These are phyloP conservation scores for Dendroctonus ponderosae DNA, from an alignment of 1,140 invertebrate genomes.

Conservation along the genomic window DNA sequence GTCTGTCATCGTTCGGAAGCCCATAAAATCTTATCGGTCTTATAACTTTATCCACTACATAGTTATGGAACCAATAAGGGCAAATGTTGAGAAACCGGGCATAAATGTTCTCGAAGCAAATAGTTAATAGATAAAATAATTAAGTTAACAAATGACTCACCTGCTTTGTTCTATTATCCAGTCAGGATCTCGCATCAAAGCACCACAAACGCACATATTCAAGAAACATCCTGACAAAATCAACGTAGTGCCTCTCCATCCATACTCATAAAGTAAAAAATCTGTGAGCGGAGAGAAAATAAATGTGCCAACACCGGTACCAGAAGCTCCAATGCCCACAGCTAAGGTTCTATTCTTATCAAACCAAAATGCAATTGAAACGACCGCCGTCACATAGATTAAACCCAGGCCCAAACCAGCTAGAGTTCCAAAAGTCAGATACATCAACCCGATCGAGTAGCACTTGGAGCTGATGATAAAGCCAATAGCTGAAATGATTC, in stretches of 20 bases:
- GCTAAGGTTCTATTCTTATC: conserved; percentile 89
- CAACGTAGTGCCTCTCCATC: conserved; percentile 84
- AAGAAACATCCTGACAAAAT: conserved; percentile 61
- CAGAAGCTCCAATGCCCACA: conserved; percentile 88
- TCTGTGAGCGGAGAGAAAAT: conserved; percentile 80
- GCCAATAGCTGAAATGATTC: conserved; percentile 72
- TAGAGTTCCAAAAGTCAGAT: conserved; percentile 83
- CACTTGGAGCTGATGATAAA: conserved; percentile 77
- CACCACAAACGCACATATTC: conserved; percentile 85
- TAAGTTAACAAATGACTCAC: conserved; percentile 18
- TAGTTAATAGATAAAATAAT: neutral
- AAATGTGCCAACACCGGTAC: conserved; percentile 83
- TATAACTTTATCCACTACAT: no score
- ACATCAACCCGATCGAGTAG: conserved; percentile 72
- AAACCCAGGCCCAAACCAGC: conserved; percentile 82
- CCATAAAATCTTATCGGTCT: no score
- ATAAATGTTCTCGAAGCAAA: no score
- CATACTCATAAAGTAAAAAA: conserved; percentile 71
- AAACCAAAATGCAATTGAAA: conserved; percentile 94
- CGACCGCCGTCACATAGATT: conserved; percentile 87
- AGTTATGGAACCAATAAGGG: no score
- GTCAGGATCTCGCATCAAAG: conserved; percentile 82
- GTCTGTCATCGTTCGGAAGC: no score
- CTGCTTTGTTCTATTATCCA: conserved; percentile 64
- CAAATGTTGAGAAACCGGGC: no score